Base-by-base conservation (phyloP, 2,113 vertebrate genomes). In the Crotophaga sulcirostris region DNA sequence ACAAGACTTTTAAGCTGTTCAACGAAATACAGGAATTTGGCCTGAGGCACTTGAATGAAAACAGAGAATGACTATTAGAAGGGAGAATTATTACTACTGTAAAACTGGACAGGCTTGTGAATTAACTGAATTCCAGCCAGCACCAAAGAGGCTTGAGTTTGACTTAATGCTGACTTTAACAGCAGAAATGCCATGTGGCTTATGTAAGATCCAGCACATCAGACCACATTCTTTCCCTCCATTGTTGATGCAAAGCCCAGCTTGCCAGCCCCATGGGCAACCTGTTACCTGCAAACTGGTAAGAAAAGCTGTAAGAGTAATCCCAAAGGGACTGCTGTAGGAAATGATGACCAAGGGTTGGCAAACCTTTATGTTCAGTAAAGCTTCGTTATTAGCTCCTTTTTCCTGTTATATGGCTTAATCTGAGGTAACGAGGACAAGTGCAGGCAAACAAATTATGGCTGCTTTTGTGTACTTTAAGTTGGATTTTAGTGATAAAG, bases 241-340 rank as follows among this genome's bases (percentile, higher is more conserved):
- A 2, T 5, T 70, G 2, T 9, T 62, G 64, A 16, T 66, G 51
- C 31, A 62, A 51, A 83, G 54, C 34, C 8, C 2, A 15, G 23
- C 42, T 82, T 56, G 59, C 31, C 52, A 75, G 15, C 47, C 16
- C 13, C 4, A 0, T 9, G 10, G 42, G 47, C 63, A 74, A 52
- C 23, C 42, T 5, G 6, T 23, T 82, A 25, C 18, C n/a, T 0
- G 1, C 28, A 33, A 18, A n/a, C 8, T 1, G 1, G 40, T 38
- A 42, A 77, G 28, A 40, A 29, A 29, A 82, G 72, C 40, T 34
- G 1, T 18, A 42, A 58, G 60, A 5, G 2, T n/a, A 52, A 52
- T 82, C 25, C 54, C 28, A 40, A 51, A 51, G 44, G 42, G 19
- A 26, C 56, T 47, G 33, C 42, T 6, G 0, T 1, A 18, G 31